Conservation (phyloP, 1,140 invertebrate genomes). For the Akabosia matsudoensis region DNA sequence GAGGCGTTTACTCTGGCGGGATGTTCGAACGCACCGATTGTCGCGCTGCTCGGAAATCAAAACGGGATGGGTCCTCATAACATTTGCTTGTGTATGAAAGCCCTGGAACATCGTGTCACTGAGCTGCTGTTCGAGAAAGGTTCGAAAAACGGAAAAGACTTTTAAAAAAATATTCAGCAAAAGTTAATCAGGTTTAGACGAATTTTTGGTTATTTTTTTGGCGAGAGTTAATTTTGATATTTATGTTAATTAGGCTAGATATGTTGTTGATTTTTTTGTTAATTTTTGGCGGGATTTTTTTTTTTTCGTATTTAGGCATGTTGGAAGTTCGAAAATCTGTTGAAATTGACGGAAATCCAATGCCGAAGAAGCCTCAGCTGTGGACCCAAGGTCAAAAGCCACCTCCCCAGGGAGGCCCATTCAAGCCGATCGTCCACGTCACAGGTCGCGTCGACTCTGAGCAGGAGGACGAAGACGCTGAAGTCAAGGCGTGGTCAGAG, state of each 20-base stretch:
- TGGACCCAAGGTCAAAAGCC: slow-evolving; percentile 31
- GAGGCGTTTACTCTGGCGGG: slow-evolving; percentile 23
- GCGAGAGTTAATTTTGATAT: not conserved
- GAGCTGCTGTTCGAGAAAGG: slow-evolving; percentile 25
- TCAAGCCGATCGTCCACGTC: slow-evolving; percentile 30
- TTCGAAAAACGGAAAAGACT: not conserved
- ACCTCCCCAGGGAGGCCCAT: slow-evolving; percentile 25
- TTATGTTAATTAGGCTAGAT: too few species aligned
- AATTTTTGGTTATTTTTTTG: not conserved
- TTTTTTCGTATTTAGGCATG: slow-evolving; percentile 9
- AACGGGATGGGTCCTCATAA: slow-evolving; percentile 34
- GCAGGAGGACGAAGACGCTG: slow-evolving; percentile 14
- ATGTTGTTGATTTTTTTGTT: not conserved
- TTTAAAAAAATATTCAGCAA: not conserved
- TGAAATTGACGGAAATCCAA: slow-evolving; percentile 28
- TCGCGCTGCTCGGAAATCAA: slow-evolving; percentile 38
- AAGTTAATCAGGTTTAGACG: too few species aligned
- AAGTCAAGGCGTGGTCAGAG: slow-evolving; percentile 19
- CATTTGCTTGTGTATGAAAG: slow-evolving; percentile 27
- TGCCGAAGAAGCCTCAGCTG: slow-evolving; percentile 23
- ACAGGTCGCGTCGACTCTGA: slow-evolving; percentile 26
- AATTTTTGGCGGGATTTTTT: too few species aligned
- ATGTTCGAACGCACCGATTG: slow-evolving; percentile 37
- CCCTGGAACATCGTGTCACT: slow-evolving; percentile 32
- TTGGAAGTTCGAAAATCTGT: slow-evolving; percentile 31